Conservation (phyloP, 1,140 invertebrate genomes). For the Harpegnathos saltator region DNA sequence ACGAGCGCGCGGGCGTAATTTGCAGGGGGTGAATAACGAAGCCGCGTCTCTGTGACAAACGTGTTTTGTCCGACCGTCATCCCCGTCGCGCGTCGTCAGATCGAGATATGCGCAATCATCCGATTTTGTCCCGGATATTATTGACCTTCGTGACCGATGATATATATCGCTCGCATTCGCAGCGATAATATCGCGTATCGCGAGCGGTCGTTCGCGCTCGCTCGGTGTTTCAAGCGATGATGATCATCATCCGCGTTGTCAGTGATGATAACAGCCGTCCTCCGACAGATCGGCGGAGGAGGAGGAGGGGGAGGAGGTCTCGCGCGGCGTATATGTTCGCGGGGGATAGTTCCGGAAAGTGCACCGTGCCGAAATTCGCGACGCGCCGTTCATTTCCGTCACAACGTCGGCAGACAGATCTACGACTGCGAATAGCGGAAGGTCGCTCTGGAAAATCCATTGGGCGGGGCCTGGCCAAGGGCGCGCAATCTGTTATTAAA, state of each 20-base stretch:
- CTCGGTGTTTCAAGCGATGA: constrained; percentile 4
- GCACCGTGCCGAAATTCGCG: too few relatives aligned
- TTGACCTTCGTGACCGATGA: constrained; percentile 20
- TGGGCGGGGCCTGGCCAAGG: not conserved
- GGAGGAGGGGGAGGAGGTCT: too few relatives aligned
- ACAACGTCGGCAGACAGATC: not conserved
- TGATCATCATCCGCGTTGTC: too few relatives aligned
- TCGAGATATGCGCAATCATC: constrained; percentile 21
- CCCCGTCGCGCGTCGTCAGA: not conserved
- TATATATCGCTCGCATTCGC: not conserved
- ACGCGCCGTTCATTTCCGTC: not conserved
- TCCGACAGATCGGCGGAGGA: too few relatives aligned
- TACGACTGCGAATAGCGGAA: not conserved
- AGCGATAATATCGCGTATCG: not conserved
- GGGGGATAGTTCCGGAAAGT: too few relatives aligned
- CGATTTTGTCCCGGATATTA: constrained; percentile 19
- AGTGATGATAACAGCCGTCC: too few relatives aligned
- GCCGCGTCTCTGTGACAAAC: not conserved
- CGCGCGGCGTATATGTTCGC: too few relatives aligned
- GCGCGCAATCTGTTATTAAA: constrained; percentile 18
- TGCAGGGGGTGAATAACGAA: not conserved
- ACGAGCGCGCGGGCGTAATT: not conserved
- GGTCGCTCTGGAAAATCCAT: not conserved
- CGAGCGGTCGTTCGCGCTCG: not conserved
- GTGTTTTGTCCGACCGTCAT: not conserved